Evolutionary conservation across 2,888 invertebrate species (phyloP), one percentile per base, ranked within the genome.

Genomic region (Mactromeris polynyma): DNA sequence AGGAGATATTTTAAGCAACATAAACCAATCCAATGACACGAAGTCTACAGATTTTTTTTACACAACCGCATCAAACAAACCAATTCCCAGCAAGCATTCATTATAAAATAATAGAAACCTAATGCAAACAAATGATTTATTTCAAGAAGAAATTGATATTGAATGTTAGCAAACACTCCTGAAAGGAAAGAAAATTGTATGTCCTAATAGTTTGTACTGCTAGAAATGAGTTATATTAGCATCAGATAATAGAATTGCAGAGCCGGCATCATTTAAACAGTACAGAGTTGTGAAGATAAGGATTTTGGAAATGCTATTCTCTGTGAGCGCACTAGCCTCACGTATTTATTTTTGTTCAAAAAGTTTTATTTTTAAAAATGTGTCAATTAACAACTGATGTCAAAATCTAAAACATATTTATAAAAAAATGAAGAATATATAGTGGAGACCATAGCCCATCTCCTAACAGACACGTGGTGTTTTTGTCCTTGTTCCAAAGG

Each of bases 121-220:
- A 73, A 73, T 73, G 73, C 36, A 73, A 73, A 73, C 26, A 73
- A 73, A 73, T 73, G 73, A 73, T 73, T 73, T 73, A 73, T 73
- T 73, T 73, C 36, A 19, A 33, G 73, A 73, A 33, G 33, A 33
- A 73, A 73, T 73, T 73, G 73, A 73, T 73, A 73, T 73, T 33
- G 73, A 73, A 73, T 26, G 36, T 6, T 31, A 73, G 58, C 73
- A 36, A 73, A 17, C 31, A 73, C 36, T 73, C 19, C 17, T 14
- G 36, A 73, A 73, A 73, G 73, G 17, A 33, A 73, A 73, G 73
- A 33, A 11, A 73, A 36, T 73, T 73, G 19, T 73, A 73, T 19
- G 19, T 36, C 2, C 31, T 33, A 9, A 36, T 73, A 33, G 36
- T 73, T 17, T 33, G 36, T 9, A 33, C 31, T 14, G 36, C 36